phyloP scores from a whole-genome alignment of 1,140 invertebrate species.

The Mactra quadrangularis region DNA sequence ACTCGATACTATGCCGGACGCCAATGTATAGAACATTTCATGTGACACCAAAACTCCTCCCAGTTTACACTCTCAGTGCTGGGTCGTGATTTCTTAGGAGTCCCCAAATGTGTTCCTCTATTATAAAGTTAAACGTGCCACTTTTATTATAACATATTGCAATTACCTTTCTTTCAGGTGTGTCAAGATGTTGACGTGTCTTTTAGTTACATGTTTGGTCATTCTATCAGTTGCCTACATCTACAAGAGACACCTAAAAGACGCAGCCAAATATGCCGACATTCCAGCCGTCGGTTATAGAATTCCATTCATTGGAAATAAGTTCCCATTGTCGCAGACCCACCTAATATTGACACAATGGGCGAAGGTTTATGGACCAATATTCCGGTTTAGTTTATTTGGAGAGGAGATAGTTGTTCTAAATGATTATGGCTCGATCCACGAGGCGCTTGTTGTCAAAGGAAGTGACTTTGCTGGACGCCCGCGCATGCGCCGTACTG shows the following conservation, averaged over 20 bases:
- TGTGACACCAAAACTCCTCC: too few species aligned
- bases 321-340: constrained; percentile 66
- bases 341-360: constrained; percentile 72
- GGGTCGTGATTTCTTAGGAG: too few species aligned
- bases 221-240: constrained; percentile 7
- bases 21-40: too few species aligned
- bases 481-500: constrained; percentile 74
- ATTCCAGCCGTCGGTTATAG: constrained; percentile 67
- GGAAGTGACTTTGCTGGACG: constrained; percentile 74
- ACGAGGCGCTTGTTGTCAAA: constrained; percentile 72
- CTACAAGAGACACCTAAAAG: background rate
- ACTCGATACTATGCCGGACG: too few species aligned
- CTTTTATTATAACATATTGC: too few species aligned
- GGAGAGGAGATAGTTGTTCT: constrained; percentile 76
- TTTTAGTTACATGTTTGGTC: background rate
- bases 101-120: too few species aligned
- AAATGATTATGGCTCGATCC: constrained; percentile 70
- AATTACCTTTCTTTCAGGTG: too few species aligned
- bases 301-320: constrained; percentile 74
- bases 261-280: constrained; percentile 22
- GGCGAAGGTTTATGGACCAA: constrained; percentile 69
- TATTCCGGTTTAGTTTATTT: constrained; percentile 72
- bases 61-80: too few species aligned
- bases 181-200: constrained; percentile 45
- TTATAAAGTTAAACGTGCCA: too few species aligned